phyloP scores from a whole-genome alignment of 2,797 vertebrate genomes.

The Aphelocoma californica region DNA sequence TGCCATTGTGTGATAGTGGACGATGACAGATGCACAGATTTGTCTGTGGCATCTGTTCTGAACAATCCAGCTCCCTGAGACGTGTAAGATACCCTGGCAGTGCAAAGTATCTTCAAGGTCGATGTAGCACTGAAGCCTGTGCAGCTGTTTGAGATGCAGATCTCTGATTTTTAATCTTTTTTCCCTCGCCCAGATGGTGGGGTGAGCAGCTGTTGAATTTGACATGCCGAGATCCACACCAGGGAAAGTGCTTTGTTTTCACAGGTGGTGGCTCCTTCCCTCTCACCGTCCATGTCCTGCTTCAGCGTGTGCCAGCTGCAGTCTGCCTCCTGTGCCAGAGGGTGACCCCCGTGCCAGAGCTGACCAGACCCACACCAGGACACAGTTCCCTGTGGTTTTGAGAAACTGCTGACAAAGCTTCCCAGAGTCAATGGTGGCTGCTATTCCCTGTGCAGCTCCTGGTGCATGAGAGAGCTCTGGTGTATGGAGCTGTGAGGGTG shows the following conservation, averaged over 20 bases:
- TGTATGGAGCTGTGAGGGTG: accelerated
- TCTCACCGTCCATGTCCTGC: background rate
- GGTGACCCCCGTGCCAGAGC: accelerated
- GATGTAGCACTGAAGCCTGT: background rate
- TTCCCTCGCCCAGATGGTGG: too few species aligned
- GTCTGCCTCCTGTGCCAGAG: background rate
- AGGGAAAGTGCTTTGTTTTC: background rate
- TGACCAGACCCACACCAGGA: background rate
- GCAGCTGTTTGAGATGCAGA: background rate
- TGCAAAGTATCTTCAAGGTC: background rate
- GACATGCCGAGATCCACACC: background rate
- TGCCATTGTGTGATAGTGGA: background rate
- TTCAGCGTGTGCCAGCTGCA: background rate
- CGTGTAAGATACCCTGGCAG: background rate
- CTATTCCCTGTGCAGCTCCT: accelerated
- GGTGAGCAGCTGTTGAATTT: background rate
- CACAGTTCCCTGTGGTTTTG: background rate
- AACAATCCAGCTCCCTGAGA: background rate
- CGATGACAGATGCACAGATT: background rate
- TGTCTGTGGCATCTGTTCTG: background rate
- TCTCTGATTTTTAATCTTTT: background rate
- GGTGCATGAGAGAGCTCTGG: background rate
- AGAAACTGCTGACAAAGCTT: background rate
- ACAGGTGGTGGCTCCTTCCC: background rate
- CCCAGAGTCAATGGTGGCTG: background rate